Base-by-base conservation (phyloP, 2,888 invertebrate species). In the Diplazon laetatorius region DNA sequence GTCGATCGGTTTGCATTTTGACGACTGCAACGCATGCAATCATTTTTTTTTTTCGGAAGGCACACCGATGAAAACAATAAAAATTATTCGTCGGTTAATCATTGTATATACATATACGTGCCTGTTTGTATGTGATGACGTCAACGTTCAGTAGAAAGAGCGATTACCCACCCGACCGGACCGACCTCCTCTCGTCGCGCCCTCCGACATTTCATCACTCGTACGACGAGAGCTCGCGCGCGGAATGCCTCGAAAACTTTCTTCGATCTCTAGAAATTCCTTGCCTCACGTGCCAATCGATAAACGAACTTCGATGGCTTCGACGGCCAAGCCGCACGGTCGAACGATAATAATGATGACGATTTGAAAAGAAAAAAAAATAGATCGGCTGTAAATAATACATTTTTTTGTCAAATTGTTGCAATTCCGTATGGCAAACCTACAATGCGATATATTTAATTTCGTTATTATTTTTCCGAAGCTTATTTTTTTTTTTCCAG, bases 251-350 rank as follows among this genome's bases (percentile, higher is more conserved):
- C 77, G 69, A 69, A 78, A 78, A 78, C 77, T 78, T 78, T 78
- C 77, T 73, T 78, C 77, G 77, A 78, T 78, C 77, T 78, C 73
- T 73, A 73, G 68, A 69, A 78, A 78, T 78, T 78, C 77, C 77
- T 73, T 44, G 57, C 77, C 77, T 69, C 37, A 55, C 73, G 50
- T 35, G 69, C 69, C 63, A 69, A 78, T 73, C 77, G 77, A 73
- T 65, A 42, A 68, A 69, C 35, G 57, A 57, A 46, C 46, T 52
- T 55, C 50, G 70, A n/a, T 52, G 20, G 59, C 50, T 35, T 35
- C 50, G 35, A 44, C 44, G 42, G 50, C 18, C 65, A 18, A 44
- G 50, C 22, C 2, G 22, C 44, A 52, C 37, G 2, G 39, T 9
- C n/a, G 18, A 37, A 37, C 20, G 12, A 37, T 30, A 50, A 39